Evolutionary conservation across 2,888 invertebrate genomes (phyloP), one percentile per base, ranked within the genome.

Genomic region (Pollenia labialis): DNA sequence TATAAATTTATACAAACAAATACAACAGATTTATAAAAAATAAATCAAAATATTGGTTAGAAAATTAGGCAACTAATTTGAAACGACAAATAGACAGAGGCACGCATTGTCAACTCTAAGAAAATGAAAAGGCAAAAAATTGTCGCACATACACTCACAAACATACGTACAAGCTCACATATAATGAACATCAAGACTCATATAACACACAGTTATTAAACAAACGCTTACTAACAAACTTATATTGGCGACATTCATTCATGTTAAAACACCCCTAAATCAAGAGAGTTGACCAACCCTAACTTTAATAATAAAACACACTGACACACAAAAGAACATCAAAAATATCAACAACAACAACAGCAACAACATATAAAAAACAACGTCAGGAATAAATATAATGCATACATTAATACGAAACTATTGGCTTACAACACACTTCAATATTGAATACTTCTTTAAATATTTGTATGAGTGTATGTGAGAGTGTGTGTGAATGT

Each of bases 21-120:
- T n/a, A 80, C 11, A 46, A 16, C 11, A 60, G 4, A 74, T 83
- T 79, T 72, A 76, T 16, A 52, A 77, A 54, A 72, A 42, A 71
- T 81, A 84, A 81, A 84, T 74, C 81, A 81, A 79, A 82, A 82
- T 79, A 81, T 87, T 69, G 66, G 32, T 62, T 48, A 74, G 56
- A 82, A 85, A 75, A 75, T 79, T 79, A 85, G 75, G 69, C 60
- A 85, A 85, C 71, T 82, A 87, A 87, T 87, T 81, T 85, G 48
- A 79, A 75, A 44, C 62, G 81, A 81, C 84, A 81, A 87, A 79
- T 85, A 62, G 74, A 72, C 66, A 60, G 42, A 54, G 48, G 48
- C 66, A 75, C 23, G 79, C 48, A 74, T 50, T 77, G 71, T 48
- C 62, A 74, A 62, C 56, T 52, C 8, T 14, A 16, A 54, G 42